Conservation (phyloP, 2,113 vertebrate species). For the Aspidoscelis tigris region DNA sequence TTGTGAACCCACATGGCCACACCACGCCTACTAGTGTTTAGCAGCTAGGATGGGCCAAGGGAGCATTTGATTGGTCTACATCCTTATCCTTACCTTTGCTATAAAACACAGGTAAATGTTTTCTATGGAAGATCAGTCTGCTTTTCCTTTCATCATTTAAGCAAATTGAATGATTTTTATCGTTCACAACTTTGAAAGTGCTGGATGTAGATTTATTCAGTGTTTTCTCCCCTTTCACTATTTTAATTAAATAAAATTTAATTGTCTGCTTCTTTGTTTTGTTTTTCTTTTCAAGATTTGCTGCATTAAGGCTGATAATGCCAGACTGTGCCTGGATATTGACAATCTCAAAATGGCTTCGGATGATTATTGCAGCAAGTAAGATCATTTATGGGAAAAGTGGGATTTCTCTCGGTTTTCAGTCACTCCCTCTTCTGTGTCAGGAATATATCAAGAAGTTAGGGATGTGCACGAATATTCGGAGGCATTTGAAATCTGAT, state of each 20-base stretch:
- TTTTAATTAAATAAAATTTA: neutral
- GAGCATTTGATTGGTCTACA: too few species aligned
- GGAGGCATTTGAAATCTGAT: too few species aligned
- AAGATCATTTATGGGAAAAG: slow-evolving; percentile 12
- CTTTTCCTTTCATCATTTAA: too few species aligned
- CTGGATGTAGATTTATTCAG: neutral
- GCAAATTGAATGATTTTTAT: too few species aligned
- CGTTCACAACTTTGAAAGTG: neutral
- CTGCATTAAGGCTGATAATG: slow-evolving; percentile 58
- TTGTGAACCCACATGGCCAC: too few species aligned
- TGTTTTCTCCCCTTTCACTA: neutral
- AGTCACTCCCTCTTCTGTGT: neutral
- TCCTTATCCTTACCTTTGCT: too few species aligned
- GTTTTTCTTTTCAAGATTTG: slow-evolving; percentile 64
- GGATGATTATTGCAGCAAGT: slow-evolving; percentile 80
- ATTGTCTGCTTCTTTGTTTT: neutral
- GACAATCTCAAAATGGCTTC: slow-evolving; percentile 75
- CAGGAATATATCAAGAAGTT: too few species aligned
- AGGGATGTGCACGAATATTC: too few species aligned
- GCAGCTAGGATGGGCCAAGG: too few species aligned
- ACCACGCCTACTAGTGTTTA: too few species aligned
- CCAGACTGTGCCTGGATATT: slow-evolving; percentile 51
- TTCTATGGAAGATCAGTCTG: too few species aligned
- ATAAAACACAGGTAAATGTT: too few species aligned
- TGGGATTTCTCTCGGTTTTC: neutral